These are phyloP conservation scores for Scaptomyza parva DNA, from an alignment of 2,888 invertebrate species.

Conservation along the genomic window DNA sequence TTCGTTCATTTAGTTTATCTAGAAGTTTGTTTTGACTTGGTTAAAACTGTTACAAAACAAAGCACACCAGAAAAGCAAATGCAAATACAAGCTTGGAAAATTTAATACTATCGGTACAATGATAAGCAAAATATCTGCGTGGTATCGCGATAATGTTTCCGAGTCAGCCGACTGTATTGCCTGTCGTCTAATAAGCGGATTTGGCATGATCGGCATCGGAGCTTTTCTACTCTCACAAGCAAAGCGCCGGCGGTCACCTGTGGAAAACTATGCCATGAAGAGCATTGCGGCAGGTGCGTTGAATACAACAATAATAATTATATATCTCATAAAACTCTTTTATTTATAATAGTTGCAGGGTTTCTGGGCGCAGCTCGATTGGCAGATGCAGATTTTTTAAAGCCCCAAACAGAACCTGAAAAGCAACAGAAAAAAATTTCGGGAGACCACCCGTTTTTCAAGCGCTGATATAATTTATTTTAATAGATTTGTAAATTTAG, in stretches of 20 bases:
- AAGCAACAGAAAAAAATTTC: slow-evolving; percentile 26
- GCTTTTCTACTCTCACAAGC: slow-evolving; percentile 87
- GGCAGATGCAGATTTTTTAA: slow-evolving; percentile 83
- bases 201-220: slow-evolving; percentile 88
- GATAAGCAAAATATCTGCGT: slow-evolving; percentile 66
- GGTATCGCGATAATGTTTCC: slow-evolving; percentile 62
- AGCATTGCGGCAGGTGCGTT: slow-evolving; percentile 71
- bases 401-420: slow-evolving; percentile 45
- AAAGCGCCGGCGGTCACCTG: slow-evolving; percentile 84
- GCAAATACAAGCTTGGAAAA: slow-evolving; percentile 4
- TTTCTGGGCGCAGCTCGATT: slow-evolving; percentile 87
- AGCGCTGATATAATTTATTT: slow-evolving; percentile 44
- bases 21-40: slow-evolving; percentile 15
- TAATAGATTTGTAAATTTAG: slow-evolving; percentile 29
- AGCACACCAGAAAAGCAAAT: background rate
- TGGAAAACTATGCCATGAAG: slow-evolving; percentile 71
- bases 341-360: slow-evolving; percentile 85
- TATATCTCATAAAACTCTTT: background rate
- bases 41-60: slow-evolving; percentile 15
- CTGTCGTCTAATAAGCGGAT: slow-evolving; percentile 87
- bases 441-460: slow-evolving; percentile 46
- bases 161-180: slow-evolving; percentile 86
- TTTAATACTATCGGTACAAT: slow-evolving; percentile 32
- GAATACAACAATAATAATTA: background rate
- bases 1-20: slow-evolving; percentile 10